Evolutionary conservation across 2,113 vertebrate species (phyloP).

Genomic region (Pseudois nayaur): DNA sequence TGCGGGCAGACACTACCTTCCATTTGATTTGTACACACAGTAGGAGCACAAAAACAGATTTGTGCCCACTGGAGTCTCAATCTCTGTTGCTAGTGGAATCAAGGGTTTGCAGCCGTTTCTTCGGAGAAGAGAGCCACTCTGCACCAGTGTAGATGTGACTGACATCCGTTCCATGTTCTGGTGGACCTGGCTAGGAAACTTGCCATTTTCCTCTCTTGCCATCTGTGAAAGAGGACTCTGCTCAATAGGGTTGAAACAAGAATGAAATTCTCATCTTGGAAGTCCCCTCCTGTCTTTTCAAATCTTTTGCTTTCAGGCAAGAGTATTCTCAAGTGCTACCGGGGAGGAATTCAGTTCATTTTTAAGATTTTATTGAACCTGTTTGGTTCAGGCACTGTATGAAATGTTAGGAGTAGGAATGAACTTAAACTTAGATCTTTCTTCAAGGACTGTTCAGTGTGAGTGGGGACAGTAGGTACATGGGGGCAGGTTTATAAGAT

Average conservation of each 20-base stretch:
- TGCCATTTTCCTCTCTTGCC: not conserved
- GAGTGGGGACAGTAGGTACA: not conserved
- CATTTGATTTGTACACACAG: not conserved
- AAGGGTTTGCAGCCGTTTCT: not conserved
- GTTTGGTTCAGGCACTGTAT: not conserved
- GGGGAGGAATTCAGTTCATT: conserved; percentile 5
- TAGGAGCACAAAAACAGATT: not conserved
- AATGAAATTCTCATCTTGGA: not conserved
- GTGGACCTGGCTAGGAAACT: not conserved
- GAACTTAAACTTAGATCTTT: not conserved
- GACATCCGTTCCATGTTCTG: not conserved
- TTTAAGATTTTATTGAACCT: not conserved
- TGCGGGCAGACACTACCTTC: not conserved
- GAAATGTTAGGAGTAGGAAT: not conserved
- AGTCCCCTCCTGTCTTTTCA: not conserved
- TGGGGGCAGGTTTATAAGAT: not conserved
- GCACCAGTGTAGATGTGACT: not conserved
- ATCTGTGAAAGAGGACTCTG: not conserved
- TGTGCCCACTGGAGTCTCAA: not conserved
- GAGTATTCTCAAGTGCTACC: not conserved
- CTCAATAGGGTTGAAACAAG: not conserved
- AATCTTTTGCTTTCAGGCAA: not conserved
- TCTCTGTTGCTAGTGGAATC: not conserved
- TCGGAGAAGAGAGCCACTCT: not conserved
- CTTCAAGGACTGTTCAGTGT: not conserved